Percentiles rank a stretch among this genome's conserved stretches.
phyloP scores from a whole-genome alignment of 1,140 invertebrate species.

The Leptestheria dahalacensis region DNA sequence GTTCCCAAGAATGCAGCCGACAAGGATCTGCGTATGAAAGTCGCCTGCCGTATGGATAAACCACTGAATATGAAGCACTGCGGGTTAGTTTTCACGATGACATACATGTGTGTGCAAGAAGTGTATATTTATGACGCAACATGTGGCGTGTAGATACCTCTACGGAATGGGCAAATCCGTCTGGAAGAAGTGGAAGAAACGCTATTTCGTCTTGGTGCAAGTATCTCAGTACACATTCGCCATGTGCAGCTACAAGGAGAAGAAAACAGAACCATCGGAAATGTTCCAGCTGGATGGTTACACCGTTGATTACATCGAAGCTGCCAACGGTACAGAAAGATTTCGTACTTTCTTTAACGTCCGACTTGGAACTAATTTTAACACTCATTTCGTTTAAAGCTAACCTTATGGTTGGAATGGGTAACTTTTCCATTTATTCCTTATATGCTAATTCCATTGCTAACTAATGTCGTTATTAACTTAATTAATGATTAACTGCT shows the following conservation, averaged over 20 bases:
- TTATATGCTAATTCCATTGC: neutral
- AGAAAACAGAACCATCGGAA: slow-evolving; percentile 96
- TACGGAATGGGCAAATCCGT: slow-evolving; percentile 91
- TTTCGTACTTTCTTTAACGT: neutral
- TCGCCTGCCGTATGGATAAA: slow-evolving; percentile 95
- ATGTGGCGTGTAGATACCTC: slow-evolving; percentile 49
- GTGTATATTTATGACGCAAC: neutral
- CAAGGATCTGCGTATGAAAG: slow-evolving; percentile 91
- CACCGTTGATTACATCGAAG: slow-evolving; percentile 97
- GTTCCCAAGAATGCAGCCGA: slow-evolving; percentile 87
- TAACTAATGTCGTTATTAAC: neutral
- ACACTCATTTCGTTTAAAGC: slow-evolving; percentile 39
- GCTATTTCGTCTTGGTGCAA: slow-evolving; percentile 97
- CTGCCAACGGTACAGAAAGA: slow-evolving; percentile 52
- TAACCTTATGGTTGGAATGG: slow-evolving; percentile 78
- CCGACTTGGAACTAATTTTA: neutral
- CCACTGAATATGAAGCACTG: slow-evolving; percentile 98
- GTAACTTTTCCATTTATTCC: no score
- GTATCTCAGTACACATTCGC: slow-evolving; percentile 99
- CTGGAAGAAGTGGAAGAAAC: slow-evolving; percentile 99
- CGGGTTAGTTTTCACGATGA: slow-evolving; percentile 50
- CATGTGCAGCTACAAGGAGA: slow-evolving; percentile 98
- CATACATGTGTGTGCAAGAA: no score
- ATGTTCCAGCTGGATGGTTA: slow-evolving; percentile 99
- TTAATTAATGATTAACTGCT: no score